Conservation (phyloP, 2,113 vertebrate genomes). For the Bubo blakistoni region DNA sequence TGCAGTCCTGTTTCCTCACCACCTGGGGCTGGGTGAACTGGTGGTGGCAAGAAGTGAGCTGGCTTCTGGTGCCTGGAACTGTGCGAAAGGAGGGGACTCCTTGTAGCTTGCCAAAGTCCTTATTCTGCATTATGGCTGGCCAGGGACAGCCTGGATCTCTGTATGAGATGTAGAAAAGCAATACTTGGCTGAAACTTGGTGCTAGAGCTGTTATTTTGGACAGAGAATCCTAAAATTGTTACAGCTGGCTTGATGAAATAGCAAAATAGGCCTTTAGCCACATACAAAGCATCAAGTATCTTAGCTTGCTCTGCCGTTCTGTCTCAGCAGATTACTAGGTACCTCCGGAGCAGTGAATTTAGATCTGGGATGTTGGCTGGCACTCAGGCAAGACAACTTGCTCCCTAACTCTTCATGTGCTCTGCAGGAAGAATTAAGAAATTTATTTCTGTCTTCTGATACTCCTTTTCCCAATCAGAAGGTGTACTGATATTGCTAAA, state of each 20-base stretch:
- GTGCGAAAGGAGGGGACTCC: neutral
- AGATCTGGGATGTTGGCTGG: neutral
- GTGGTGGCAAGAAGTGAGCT: neutral
- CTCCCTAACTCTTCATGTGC: neutral
- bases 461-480: neutral
- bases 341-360: neutral
- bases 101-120: neutral
- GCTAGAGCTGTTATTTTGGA: neutral
- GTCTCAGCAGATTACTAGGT: neutral
- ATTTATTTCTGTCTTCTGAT: neutral
- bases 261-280: neutral
- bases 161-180: neutral
- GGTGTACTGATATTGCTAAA: neutral
- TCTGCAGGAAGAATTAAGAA: neutral
- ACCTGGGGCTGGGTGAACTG: neutral
- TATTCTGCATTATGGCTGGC: neutral
- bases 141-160: neutral
- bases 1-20: neutral
- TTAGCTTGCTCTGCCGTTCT: neutral
- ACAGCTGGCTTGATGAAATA: neutral
- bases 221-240: neutral
- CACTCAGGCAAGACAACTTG: neutral
- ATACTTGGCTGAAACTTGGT: neutral
- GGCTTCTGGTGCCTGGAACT: neutral
- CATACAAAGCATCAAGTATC: neutral